Evolutionary conservation across 2,888 invertebrate species (phyloP).

Genomic region (Eupeodes latifasciatus): DNA sequence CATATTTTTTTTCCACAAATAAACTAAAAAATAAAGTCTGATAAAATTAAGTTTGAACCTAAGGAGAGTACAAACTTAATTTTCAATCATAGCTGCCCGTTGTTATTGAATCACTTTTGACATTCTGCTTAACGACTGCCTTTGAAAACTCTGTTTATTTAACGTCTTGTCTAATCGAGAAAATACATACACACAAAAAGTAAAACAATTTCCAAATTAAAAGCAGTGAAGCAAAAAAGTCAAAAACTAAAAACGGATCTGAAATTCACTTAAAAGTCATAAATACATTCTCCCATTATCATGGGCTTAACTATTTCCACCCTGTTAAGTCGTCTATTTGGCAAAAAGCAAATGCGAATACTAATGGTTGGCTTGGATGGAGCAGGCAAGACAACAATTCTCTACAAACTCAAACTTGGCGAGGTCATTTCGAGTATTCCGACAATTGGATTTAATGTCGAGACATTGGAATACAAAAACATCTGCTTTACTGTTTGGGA

Average conservation of each 20-base stretch:
- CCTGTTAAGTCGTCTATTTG: slow-evolving; percentile 71
- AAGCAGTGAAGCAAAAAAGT: neutral
- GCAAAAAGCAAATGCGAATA: slow-evolving; percentile 76
- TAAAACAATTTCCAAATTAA: neutral
- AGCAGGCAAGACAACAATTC: slow-evolving; percentile 78
- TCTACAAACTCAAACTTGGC: slow-evolving; percentile 77
- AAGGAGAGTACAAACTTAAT: neutral
- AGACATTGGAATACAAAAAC: slow-evolving; percentile 77
- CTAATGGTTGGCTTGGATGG: slow-evolving; percentile 78
- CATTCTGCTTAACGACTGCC: neutral
- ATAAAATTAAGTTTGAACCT: neutral
- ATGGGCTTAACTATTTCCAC: slow-evolving; percentile 77
- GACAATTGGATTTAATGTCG: slow-evolving; percentile 78
- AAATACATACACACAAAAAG: neutral
- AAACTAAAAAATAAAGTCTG: too few relatives aligned
- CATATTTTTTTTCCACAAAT: too few relatives aligned
- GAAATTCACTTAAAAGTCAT: neutral
- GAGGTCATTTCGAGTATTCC: slow-evolving; percentile 77
- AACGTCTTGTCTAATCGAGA: too few relatives aligned
- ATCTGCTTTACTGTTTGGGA: slow-evolving; percentile 78
- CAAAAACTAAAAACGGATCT: neutral
- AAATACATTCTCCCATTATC: neutral
- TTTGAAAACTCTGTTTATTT: neutral
- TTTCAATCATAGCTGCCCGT: neutral
- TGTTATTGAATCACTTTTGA: neutral